Base-by-base conservation (phyloP, 2,888 invertebrate genomes). In the Lagria hirta region DNA sequence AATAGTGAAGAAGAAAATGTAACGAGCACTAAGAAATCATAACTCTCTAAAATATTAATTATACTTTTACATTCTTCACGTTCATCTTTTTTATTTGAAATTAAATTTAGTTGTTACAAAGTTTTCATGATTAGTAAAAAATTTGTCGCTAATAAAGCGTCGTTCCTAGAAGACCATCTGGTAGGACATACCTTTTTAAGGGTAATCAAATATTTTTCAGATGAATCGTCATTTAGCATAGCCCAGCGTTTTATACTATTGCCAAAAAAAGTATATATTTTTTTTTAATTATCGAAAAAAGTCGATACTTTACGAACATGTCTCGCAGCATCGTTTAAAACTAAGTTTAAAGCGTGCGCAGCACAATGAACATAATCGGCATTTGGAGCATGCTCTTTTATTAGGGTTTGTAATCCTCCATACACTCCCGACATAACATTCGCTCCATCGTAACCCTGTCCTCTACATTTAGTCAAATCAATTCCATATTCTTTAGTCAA, bases 1-100 rank as follows among this genome's bases (percentile, higher is more conserved):
- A 54, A 60, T 58, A 60, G 50, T 54, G 48, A 52, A 54, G 57
- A 58, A 59, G 57, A 55, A 56, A 56, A 55, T 47, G 49, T 42
- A 22, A 56, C 50, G 30, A 53, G 50, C 54, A 57, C 55, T 55
- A 55, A 47, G 40, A 51, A 55, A 47, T 48, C 46, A 42, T 42
- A 47, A 42, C 47, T 48, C 43, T 48, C 43, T 48, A 45, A 42
- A 41, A 49, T 45, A 13, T 51, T 49, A 21, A 44, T 49, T 38
- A 49, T 27, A 43, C 29, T 35, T 29, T 29, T 35, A 24, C 36
- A 28, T 47, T 40, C 20, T 6, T 18, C 20, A 18, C 20, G 20
- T 18, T 18, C 20, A n/a, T 5, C 5, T 18, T 18, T 18, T 18
- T 18, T 18, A 18, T 5, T 18, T 5, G 20, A 18, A 18, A 18